These are phyloP conservation scores for Ifrita kowaldi DNA, from an alignment of 2,113 vertebrate genomes.

Conservation along the genomic window DNA sequence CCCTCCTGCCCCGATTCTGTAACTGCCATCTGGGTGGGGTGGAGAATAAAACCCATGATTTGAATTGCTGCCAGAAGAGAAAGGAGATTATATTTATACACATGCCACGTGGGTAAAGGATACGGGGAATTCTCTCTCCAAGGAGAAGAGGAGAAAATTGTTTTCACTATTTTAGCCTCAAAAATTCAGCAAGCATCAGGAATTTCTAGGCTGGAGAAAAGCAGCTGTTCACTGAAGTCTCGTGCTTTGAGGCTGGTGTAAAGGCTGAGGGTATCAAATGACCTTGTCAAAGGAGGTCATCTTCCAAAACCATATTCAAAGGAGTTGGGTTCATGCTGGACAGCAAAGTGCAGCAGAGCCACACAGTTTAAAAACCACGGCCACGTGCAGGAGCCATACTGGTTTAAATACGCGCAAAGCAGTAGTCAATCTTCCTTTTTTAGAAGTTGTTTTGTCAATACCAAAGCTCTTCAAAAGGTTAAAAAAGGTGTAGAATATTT, in stretches of 20 bases:
- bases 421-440: not conserved
- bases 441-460: not conserved
- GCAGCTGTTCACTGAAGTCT: not conserved
- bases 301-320: not conserved
- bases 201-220: not conserved
- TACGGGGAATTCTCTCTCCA: constrained; percentile 44
- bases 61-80: constrained; percentile 53
- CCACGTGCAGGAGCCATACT: not conserved
- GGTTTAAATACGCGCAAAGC: not conserved
- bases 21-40: constrained; percentile 61
- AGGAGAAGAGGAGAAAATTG: constrained; percentile 35
- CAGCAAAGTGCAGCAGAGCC: not conserved
- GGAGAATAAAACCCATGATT: constrained; percentile 58
- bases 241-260: not conserved
- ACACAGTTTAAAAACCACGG: not conserved
- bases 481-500: not conserved
- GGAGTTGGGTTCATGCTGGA: not conserved
- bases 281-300: not conserved
- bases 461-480: not conserved
- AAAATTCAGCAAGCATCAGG: constrained; percentile 1
- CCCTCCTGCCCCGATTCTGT: constrained; percentile 30
- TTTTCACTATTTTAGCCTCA: constrained; percentile 12
- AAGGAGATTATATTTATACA: constrained; percentile 51
- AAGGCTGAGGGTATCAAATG: not conserved
- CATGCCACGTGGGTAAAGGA: constrained; percentile 35